These are phyloP conservation scores for Drosophila ananassae DNA, from an alignment of 1,140 invertebrate species.

Conservation along the genomic window DNA sequence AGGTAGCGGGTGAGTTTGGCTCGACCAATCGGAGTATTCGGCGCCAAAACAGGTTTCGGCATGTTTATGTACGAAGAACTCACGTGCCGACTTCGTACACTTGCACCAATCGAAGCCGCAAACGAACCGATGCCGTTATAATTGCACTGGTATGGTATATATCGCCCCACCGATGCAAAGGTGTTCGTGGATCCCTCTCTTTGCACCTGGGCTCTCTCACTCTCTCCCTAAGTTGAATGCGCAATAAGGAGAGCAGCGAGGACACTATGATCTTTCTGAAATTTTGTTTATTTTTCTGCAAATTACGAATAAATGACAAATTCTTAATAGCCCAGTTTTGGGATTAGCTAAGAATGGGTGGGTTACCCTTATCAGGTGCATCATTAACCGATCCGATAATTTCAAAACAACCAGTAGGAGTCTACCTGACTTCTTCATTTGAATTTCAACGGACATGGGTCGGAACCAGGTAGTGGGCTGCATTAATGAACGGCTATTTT, in stretches of 20 bases:
- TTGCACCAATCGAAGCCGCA: constrained; percentile 73
- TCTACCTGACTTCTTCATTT: too few species aligned
- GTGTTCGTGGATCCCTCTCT: constrained; percentile 26
- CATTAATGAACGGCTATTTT: constrained; percentile 40
- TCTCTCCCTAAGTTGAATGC: constrained; percentile 9
- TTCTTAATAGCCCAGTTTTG: constrained; percentile 19
- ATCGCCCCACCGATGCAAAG: constrained; percentile 9
- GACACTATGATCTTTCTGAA: background rate
- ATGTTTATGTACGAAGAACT: constrained; percentile 64
- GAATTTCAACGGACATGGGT: background rate
- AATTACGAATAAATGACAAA: constrained; percentile 16
- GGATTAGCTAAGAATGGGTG: constrained; percentile 21
- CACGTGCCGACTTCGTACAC: constrained; percentile 67
- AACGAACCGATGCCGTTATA: constrained; percentile 65
- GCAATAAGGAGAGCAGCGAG: constrained; percentile 31
- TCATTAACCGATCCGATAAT: constrained; percentile 34
- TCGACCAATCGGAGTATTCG: constrained; percentile 56
- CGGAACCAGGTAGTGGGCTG: constrained; percentile 14
- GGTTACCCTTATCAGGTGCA: constrained; percentile 35
- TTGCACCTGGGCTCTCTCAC: background rate
- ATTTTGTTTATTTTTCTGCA: background rate
- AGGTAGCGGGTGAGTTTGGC: background rate
- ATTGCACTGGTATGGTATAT: constrained; percentile 50
- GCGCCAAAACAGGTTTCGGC: constrained; percentile 64
- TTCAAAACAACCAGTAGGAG: constrained; percentile 13